phyloP scores from a whole-genome alignment of 2,113 vertebrate species.

The Leucosticte australis region DNA sequence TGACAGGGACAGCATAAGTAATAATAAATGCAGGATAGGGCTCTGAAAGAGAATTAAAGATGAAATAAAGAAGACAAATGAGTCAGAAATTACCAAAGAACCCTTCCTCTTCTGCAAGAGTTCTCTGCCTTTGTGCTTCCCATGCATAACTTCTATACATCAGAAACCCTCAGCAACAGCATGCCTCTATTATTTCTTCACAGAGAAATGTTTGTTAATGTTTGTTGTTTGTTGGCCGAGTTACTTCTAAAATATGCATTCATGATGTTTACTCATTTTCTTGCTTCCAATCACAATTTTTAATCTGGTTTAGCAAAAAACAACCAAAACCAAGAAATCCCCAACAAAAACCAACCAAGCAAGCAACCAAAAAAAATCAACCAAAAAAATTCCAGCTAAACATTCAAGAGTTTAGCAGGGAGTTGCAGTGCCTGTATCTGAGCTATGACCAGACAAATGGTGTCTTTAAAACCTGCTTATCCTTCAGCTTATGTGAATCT shows the following conservation, averaged over 20 bases:
- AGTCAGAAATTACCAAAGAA: neutral
- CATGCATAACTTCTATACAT: neutral
- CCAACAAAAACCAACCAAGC: neutral
- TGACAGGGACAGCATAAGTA: neutral
- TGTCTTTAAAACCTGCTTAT: conserved; percentile 21
- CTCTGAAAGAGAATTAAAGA: neutral
- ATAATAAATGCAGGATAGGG: neutral
- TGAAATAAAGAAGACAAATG: neutral
- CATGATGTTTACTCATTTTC: neutral
- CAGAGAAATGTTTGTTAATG: neutral
- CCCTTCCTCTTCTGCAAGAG: neutral
- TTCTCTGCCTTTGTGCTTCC: neutral
- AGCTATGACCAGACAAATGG: neutral
- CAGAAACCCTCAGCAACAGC: neutral
- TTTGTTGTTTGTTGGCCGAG: neutral
- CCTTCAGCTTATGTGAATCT: neutral
- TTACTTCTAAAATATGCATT: neutral
- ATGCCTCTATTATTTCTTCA: neutral
- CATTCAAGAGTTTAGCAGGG: neutral
- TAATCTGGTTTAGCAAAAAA: neutral
- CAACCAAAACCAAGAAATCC: neutral
- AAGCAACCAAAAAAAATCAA: neutral
- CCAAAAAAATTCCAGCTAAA: neutral
- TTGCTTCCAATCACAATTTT: neutral
- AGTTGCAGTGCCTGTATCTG: neutral